Percentiles rank a stretch among this genome's conserved stretches.
Conservation (phyloP, 2,113 vertebrate species). For the Prietella phreatophila region DNA sequence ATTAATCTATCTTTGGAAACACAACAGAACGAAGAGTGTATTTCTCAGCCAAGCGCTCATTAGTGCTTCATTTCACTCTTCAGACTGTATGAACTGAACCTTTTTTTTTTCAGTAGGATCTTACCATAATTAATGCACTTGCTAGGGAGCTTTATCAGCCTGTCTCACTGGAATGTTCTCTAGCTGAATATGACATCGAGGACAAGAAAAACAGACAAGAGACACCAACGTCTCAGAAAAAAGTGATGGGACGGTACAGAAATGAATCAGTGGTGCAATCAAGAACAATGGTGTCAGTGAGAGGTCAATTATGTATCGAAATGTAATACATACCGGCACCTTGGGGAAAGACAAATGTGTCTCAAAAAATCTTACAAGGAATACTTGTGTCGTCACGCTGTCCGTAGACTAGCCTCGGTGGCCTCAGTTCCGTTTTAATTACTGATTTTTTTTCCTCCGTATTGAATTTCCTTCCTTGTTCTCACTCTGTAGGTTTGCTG, state of each 20-base stretch:
- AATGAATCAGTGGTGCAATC: not conserved
- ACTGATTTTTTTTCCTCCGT: not conserved
- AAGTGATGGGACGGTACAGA: not conserved
- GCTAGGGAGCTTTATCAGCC: not conserved
- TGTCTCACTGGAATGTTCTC: slow-evolving; percentile 3
- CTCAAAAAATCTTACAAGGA: not conserved
- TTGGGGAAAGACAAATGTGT: not conserved
- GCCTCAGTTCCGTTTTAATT: not conserved
- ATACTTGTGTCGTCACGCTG: not conserved
- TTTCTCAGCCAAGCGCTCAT: not conserved
- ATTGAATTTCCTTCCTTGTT: not conserved
- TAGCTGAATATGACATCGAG: not conserved
- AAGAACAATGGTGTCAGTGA: not conserved
- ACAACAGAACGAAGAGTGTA: not conserved
- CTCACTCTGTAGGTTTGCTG: slow-evolving; percentile 20
- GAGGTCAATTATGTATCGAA: not conserved
- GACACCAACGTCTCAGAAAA: not conserved
- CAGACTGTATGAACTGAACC: not conserved
- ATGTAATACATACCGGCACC: not conserved
- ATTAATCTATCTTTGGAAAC: slow-evolving; percentile 8
- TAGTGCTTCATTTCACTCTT: not conserved
- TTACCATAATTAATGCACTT: not conserved
- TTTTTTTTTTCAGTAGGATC: not conserved
- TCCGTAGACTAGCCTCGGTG: not conserved
- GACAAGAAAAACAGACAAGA: not conserved